Conservation (phyloP, 2,113 vertebrate genomes). For the Rhinogobius similis region DNA sequence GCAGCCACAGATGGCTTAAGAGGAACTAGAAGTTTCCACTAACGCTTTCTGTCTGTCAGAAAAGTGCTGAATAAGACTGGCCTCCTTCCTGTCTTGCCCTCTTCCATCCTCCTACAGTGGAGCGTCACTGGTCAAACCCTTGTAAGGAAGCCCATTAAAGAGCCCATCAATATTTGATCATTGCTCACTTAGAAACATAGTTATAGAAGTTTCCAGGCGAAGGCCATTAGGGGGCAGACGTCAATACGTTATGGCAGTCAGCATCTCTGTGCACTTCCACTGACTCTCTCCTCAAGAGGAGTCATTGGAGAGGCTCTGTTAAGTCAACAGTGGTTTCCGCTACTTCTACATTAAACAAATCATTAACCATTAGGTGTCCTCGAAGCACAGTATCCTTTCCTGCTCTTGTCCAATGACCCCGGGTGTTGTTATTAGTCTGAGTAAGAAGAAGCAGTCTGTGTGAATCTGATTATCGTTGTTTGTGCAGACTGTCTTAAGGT, state of each 20-base stretch:
- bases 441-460: slow-evolving; percentile 10
- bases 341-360: slow-evolving; percentile 74
- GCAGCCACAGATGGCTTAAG: slow-evolving; percentile 27
- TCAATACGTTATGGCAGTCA: slow-evolving; percentile 72
- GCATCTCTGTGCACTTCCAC: slow-evolving; percentile 37
- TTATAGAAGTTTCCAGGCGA: slow-evolving; percentile 76
- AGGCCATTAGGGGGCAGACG: slow-evolving; percentile 76
- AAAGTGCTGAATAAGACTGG: slow-evolving; percentile 69
- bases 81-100: slow-evolving; percentile 53
- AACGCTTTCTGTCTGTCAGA: slow-evolving; percentile 20
- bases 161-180: slow-evolving; percentile 94
- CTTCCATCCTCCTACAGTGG: slow-evolving; percentile 24
- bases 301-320: slow-evolving; percentile 65
- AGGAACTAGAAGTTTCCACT: slow-evolving; percentile 53
- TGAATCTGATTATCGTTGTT: slow-evolving; percentile 24
- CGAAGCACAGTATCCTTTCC: slow-evolving; percentile 46
- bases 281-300: slow-evolving; percentile 50
- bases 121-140: slow-evolving; percentile 54
- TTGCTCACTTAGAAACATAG: slow-evolving; percentile 75
- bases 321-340: slow-evolving; percentile 68
- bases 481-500: slow-evolving; percentile 34
- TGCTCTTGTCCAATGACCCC: slow-evolving; percentile 48
- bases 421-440: slow-evolving; percentile 31
- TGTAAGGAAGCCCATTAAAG: slow-evolving; percentile 80
- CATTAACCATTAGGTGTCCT: slow-evolving; percentile 71